Percentiles rank a stretch among this genome's conserved stretches.
Evolutionary conservation across 2,797 vertebrate species (phyloP).

Genomic region (Protonibea diacanthus): DNA sequence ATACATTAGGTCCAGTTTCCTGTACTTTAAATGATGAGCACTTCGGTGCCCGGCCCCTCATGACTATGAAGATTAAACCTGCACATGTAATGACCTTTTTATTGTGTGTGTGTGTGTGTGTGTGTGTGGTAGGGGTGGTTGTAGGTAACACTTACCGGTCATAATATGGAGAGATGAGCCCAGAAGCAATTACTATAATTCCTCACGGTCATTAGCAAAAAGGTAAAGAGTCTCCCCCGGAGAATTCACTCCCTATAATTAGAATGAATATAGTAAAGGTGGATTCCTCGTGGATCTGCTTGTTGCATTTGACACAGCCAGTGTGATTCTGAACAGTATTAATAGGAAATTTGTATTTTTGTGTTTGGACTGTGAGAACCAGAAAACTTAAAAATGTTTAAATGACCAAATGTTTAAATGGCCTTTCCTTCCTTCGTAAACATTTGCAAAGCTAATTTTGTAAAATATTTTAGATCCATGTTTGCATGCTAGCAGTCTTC

Average conservation of each 20-base stretch:
- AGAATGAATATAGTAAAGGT: constrained; percentile 4
- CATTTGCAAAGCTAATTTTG: no score
- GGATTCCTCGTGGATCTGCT: constrained; percentile 2
- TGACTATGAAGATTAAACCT: constrained; percentile 68
- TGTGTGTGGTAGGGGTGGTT: constrained; percentile 14
- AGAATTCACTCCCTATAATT: constrained; percentile 34
- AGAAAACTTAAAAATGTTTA: no score
- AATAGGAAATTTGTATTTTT: neutral
- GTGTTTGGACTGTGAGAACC: neutral
- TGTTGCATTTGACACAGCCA: neutral
- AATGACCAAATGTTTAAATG: no score
- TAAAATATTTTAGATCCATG: no score
- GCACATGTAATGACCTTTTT: constrained; percentile 67
- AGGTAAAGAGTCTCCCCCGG: constrained; percentile 17
- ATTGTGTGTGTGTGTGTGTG: constrained; percentile 32
- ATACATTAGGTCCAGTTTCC: constrained; percentile 46
- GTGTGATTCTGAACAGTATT: no score
- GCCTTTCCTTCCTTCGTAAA: no score
- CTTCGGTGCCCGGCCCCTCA: constrained; percentile 36
- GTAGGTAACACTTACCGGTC: constrained; percentile 57
- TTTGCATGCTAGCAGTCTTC: no score
- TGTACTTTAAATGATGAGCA: constrained; percentile 55
- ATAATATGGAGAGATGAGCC: constrained; percentile 61
- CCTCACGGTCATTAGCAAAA: constrained; percentile 47
- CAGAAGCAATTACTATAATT: constrained; percentile 60